A percentile compares a stretch with the other conserved stretches of the same genome.
Conservation (phyloP, 2,113 vertebrate species). For the Hippocampus barbouri region DNA sequence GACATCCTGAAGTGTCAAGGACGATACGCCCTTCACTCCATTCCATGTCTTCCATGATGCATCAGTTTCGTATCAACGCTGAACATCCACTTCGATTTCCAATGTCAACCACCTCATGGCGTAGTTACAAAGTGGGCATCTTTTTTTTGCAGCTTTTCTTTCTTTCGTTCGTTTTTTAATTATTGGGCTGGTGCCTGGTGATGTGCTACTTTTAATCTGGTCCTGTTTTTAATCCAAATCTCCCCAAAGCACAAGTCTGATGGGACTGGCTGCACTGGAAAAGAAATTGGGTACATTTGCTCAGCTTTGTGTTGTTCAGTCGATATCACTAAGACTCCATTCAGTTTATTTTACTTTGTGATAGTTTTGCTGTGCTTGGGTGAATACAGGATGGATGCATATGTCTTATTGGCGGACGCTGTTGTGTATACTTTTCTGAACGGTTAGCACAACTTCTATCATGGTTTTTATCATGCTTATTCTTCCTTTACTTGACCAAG, state of each 20-base stretch:
- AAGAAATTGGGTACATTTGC: conserved; percentile 16
- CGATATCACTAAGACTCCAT: conserved; percentile 19
- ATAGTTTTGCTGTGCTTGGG: conserved; percentile 5
- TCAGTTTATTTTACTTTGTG: not conserved
- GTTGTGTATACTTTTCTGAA: not conserved
- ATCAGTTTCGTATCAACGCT: conserved; percentile 56
- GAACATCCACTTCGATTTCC: conserved; percentile 33
- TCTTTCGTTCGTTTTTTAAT: not conserved
- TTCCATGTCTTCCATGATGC: conserved; percentile 52
- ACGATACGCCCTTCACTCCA: conserved; percentile 54
- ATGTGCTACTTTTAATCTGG: conserved; percentile 42
- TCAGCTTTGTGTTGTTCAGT: conserved; percentile 33
- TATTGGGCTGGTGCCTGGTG: conserved; percentile 22
- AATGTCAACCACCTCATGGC: conserved; percentile 5
- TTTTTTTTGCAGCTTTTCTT: conserved; percentile 21
- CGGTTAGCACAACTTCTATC: not conserved
- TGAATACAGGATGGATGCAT: conserved; percentile 13
- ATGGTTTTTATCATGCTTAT: not conserved
- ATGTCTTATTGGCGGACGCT: not conserved
- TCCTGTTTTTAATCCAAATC: conserved; percentile 44
- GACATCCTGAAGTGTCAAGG: conserved; percentile 64
- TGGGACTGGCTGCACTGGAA: conserved; percentile 29
- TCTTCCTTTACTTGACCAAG: not conserved
- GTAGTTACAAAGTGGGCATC: conserved; percentile 9
- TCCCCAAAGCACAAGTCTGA: conserved; percentile 36